Conservation (phyloP, 2,888 invertebrate species). For the Zele albiditarsus region DNA sequence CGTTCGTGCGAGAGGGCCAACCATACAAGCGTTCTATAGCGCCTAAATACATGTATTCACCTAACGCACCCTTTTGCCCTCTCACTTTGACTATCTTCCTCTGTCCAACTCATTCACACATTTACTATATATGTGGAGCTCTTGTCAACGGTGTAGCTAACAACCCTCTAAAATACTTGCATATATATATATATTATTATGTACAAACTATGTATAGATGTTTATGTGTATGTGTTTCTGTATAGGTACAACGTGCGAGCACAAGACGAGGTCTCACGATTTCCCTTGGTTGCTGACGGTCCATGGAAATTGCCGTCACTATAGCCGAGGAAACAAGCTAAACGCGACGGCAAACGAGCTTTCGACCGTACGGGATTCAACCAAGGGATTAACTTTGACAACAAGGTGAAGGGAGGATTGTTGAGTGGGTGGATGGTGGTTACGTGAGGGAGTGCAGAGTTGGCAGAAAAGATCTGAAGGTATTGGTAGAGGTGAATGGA, state of each 20-base stretch:
- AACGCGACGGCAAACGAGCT: slow-evolving; percentile 30
- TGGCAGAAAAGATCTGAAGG: no score
- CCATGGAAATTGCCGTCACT: slow-evolving; percentile 21
- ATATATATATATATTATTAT: slow-evolving; percentile 16
- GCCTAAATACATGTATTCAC: slow-evolving; percentile 18
- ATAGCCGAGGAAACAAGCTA: slow-evolving; percentile 13
- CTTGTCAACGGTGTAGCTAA: slow-evolving; percentile 30
- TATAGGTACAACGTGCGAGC: background rate
- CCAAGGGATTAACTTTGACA: slow-evolving; percentile 27
- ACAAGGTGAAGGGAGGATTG: slow-evolving; percentile 3
- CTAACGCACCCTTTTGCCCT: background rate
- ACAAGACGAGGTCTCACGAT: background rate
- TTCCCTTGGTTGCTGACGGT: background rate
- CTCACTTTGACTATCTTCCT: background rate
- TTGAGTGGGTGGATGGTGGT: no score
- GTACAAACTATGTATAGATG: background rate
- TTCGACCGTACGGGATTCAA: slow-evolving; percentile 7
- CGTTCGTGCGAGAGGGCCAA: slow-evolving; percentile 25
- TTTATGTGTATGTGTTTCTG: slow-evolving; percentile 5
- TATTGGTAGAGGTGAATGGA: no score
- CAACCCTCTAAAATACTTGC: slow-evolving; percentile 28
- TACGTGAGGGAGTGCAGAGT: no score
- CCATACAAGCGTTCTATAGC: slow-evolving; percentile 9
- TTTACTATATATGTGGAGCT: background rate
- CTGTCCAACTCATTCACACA: background rate